Percentiles rank a stretch among this genome's conserved stretches.
These are phyloP conservation scores for Baccha elongata DNA, from an alignment of 2,888 invertebrate genomes.

Conservation along the genomic window DNA sequence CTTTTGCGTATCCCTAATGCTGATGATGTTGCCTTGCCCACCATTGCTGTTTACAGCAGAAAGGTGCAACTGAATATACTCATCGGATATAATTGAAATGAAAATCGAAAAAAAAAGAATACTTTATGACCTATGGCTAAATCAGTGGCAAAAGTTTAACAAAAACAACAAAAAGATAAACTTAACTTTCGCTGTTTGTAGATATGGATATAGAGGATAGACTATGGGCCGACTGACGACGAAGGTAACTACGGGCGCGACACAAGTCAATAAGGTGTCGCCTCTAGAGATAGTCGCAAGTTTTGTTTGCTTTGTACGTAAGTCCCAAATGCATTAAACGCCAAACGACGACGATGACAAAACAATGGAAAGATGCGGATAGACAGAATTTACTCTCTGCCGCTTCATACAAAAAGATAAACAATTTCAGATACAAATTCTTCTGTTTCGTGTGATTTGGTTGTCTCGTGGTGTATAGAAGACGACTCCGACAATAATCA, in stretches of 20 bases:
- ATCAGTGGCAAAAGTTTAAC: slow-evolving; percentile 55
- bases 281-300: background rate
- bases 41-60: background rate
- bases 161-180: slow-evolving; percentile 10
- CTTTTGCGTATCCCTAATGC: background rate
- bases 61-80: slow-evolving; percentile 6
- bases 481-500: background rate
- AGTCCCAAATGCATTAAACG: background rate
- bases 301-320: slow-evolving; percentile 20
- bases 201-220: slow-evolving; percentile 2
- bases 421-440: slow-evolving; percentile 49
- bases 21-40: background rate
- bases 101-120: slow-evolving; percentile 28
- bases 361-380: slow-evolving; percentile 42
- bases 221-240: background rate
- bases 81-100: slow-evolving; percentile 47
- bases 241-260: slow-evolving; percentile 16
- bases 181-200: slow-evolving; percentile 57
- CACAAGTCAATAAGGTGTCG: slow-evolving; percentile 60
- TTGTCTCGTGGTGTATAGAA: slow-evolving; percentile 15
- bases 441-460: slow-evolving; percentile 26
- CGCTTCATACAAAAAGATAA: slow-evolving; percentile 57
- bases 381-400: slow-evolving; percentile 26
- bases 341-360: slow-evolving; percentile 28
- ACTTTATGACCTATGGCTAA: slow-evolving; percentile 53